Evolutionary conservation across 2,888 invertebrate genomes (phyloP), one percentile per base, ranked within the genome.

Genomic region (Aphelenchoides bicaudatus): DNA sequence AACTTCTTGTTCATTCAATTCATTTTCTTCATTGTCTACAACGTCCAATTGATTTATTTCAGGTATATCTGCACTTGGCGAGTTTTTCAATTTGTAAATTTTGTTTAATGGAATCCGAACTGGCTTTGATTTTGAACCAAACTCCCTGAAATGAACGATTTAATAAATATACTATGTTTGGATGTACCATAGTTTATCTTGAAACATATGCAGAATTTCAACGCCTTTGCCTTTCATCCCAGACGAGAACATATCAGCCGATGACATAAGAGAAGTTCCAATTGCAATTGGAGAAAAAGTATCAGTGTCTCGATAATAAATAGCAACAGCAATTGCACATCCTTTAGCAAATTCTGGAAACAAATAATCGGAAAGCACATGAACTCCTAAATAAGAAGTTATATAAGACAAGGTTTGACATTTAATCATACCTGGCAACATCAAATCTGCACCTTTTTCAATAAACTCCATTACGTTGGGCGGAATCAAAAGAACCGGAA

Each of bases 391-490:
- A 60, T 28, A 10, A 50, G 8, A 13, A 13, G 13, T 46, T 19
- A 51, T 56, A 13, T 53, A 23, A n/a, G 10, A 1, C 52, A 23
- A 52, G 53, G 53, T 13, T 13, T n/a, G n/a, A n/a, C n/a, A n/a
- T n/a, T n/a, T n/a, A n/a, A 43, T 16, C 49, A n/a, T 30, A 70
- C 73, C 75, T 13, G 73, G 75, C 3, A 74, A 56, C 75, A 75
- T 75, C n/a, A 75, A 55, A 58, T 75, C 75, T 0, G 75, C 75
- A 21, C 75, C 75, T 48, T 71, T 75, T 39, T 72, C 69, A 6
- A 75, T 58, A 39, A 60, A 71, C 4, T 53, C 55, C 5, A 74
- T 53, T 6, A 72, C 73, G 6, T 60, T 58, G 27, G 66, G 63
- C 38, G 64, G 70, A 3, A 76, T 66, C 16, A 73, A 52, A 1